These are phyloP conservation scores for Protonemura montana DNA, from an alignment of 2,888 invertebrate species.

Conservation along the genomic window DNA sequence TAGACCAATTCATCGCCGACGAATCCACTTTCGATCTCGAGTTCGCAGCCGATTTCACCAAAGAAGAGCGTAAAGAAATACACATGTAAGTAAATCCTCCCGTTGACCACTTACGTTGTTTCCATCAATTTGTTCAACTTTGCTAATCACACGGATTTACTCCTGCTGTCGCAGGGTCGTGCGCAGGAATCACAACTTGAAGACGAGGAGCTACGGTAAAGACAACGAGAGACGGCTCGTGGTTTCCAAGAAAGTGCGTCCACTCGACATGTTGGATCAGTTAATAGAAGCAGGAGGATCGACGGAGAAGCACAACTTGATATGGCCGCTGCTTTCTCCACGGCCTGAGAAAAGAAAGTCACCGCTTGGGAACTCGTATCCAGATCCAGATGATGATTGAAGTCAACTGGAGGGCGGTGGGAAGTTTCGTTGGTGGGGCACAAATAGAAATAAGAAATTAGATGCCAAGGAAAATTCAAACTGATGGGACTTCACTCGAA, in stretches of 20 bases:
- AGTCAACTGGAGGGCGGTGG: too few relatives aligned
- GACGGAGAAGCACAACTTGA: slow-evolving; percentile 63
- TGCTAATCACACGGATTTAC: neutral
- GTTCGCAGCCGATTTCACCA: slow-evolving; percentile 59
- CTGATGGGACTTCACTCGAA: too few relatives aligned
- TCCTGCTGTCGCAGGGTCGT: too few relatives aligned
- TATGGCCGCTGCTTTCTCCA: slow-evolving; percentile 49
- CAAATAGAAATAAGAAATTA: too few relatives aligned
- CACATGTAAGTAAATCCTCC: slow-evolving; percentile 54
- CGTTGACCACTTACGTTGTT: neutral
- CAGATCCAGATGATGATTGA: too few relatives aligned
- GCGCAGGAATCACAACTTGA: slow-evolving; percentile 59
- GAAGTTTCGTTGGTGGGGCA: too few relatives aligned
- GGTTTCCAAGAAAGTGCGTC: slow-evolving; percentile 61
- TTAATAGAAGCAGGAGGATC: slow-evolving; percentile 60
- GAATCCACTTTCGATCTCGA: slow-evolving; percentile 57
- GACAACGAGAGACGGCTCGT: slow-evolving; percentile 61
- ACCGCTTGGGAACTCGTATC: too few relatives aligned
- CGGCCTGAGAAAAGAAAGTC: too few relatives aligned
- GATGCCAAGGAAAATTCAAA: too few relatives aligned
- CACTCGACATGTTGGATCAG: slow-evolving; percentile 60
- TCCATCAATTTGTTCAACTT: neutral
- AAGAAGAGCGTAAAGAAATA: slow-evolving; percentile 59
- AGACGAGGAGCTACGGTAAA: slow-evolving; percentile 63
- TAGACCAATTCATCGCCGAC: slow-evolving; percentile 55